A percentile compares a stretch with the other conserved stretches of the same genome.
Conservation (phyloP, 2,888 invertebrate species). For the Caenorhabditis doughertyi region DNA sequence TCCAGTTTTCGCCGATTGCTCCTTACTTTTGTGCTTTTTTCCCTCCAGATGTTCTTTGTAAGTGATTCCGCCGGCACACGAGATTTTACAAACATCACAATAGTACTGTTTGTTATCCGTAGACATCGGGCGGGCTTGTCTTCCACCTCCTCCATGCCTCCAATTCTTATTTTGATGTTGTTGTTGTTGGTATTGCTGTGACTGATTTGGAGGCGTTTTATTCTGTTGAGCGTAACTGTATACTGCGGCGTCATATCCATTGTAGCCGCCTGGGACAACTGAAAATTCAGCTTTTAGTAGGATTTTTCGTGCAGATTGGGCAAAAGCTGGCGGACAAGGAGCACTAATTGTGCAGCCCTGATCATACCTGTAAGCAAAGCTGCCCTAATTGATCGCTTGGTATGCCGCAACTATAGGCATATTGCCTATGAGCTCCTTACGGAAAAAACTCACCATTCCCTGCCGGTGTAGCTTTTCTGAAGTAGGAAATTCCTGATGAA, state of each 20-base stretch:
- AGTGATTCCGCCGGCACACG: conserved; percentile 85
- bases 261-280: conserved; percentile 14
- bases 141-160: neutral
- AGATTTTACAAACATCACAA: conserved; percentile 85
- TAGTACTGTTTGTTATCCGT: conserved; percentile 42
- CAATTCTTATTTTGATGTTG: neutral
- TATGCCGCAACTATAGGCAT: too few relatives aligned
- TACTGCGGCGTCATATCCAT: conserved; percentile 40
- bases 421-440: too few relatives aligned
- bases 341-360: too few relatives aligned
- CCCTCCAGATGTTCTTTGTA: conserved; percentile 89
- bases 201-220: neutral
- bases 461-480: too few relatives aligned
- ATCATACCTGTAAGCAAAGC: too few relatives aligned
- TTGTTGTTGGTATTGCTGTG: neutral
- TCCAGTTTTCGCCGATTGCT: conserved; percentile 85
- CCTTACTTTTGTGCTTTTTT: conserved; percentile 97
- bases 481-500: too few relatives aligned
- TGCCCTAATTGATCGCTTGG: too few relatives aligned
- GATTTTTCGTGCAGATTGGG: neutral
- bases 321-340: too few relatives aligned
- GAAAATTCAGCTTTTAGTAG: neutral
- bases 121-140: neutral
- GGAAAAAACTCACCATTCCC: too few relatives aligned
- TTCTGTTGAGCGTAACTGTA: conserved; percentile 41